Evolutionary conservation across 2,113 vertebrate species (phyloP).

Genomic region (Pteronura brasiliensis): DNA sequence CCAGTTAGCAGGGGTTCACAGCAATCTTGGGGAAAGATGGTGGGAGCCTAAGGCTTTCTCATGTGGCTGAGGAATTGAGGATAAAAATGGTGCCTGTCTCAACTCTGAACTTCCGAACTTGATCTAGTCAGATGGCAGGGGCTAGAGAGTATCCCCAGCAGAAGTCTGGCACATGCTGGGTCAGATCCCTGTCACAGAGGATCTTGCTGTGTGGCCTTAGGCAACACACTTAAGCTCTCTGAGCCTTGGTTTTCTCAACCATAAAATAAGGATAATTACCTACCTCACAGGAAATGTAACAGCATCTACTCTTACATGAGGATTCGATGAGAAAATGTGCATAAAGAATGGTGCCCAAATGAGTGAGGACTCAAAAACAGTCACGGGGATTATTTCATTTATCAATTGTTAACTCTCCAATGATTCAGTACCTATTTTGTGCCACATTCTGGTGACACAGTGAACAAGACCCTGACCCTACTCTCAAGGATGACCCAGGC

Average conservation of each 20-base stretch:
- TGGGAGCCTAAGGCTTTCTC: neutral
- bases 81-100: neutral
- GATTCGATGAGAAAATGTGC: neutral
- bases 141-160: fast-evolving
- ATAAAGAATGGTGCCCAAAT: neutral
- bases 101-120: neutral
- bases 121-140: neutral
- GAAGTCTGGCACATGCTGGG: no score
- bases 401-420: neutral
- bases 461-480: neutral
- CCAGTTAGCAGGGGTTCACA: neutral
- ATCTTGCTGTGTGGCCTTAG: neutral
- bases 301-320: neutral
- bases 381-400: neutral
- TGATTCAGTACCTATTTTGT: neutral
- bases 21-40: neutral
- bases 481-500: neutral
- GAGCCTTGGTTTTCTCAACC: neutral
- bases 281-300: fast-evolving
- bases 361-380: neutral
- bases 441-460: neutral
- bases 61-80: neutral
- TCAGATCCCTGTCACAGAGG: neutral
- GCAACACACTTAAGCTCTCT: fast-evolving
- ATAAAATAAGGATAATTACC: neutral